Evolutionary conservation across 2,888 invertebrate species (phyloP).

Genomic region (Acrocyrtus sp.): DNA sequence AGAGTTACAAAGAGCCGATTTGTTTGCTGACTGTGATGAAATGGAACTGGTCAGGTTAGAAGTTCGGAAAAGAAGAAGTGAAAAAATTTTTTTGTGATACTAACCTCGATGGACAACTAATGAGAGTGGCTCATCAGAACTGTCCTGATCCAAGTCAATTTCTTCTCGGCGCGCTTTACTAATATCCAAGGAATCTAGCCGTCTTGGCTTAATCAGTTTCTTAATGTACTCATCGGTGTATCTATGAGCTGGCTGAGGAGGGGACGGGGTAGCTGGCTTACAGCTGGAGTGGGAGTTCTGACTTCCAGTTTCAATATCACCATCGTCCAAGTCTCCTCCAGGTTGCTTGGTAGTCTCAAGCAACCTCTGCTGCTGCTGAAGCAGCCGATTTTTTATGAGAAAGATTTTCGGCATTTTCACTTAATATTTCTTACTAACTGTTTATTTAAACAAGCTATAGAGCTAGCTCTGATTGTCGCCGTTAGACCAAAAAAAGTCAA

Average conservation of each 20-base stretch:
- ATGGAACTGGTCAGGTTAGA: too few species aligned
- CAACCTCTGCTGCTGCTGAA: slow-evolving; percentile 88
- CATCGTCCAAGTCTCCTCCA: slow-evolving; percentile 52
- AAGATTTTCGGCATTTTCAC: slow-evolving; percentile 90
- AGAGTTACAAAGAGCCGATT: too few species aligned
- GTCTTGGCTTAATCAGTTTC: slow-evolving; percentile 49
- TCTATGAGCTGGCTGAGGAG: slow-evolving; percentile 39
- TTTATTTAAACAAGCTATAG: neutral
- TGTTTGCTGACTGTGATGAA: too few species aligned
- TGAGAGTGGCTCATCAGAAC: slow-evolving; percentile 67
- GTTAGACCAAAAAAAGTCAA: neutral
- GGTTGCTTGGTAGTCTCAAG: slow-evolving; percentile 82
- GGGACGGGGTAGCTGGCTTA: slow-evolving; percentile 30
- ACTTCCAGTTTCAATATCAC: slow-evolving; percentile 50
- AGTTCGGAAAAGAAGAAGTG: too few species aligned
- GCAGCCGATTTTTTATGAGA: slow-evolving; percentile 88
- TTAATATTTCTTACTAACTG: slow-evolving; percentile 3
- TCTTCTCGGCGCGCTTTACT: slow-evolving; percentile 46
- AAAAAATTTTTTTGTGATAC: too few species aligned
- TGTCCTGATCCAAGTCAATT: slow-evolving; percentile 55
- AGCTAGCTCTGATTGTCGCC: neutral
- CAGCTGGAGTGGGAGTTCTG: slow-evolving; percentile 16
- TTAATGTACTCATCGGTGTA: slow-evolving; percentile 45
- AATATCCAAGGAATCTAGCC: slow-evolving; percentile 47
- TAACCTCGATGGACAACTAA: slow-evolving; percentile 68